Evolutionary conservation across 2,797 vertebrate species (phyloP), one percentile per base, ranked within the genome.

Genomic region (Microctenopoma lineatum): DNA sequence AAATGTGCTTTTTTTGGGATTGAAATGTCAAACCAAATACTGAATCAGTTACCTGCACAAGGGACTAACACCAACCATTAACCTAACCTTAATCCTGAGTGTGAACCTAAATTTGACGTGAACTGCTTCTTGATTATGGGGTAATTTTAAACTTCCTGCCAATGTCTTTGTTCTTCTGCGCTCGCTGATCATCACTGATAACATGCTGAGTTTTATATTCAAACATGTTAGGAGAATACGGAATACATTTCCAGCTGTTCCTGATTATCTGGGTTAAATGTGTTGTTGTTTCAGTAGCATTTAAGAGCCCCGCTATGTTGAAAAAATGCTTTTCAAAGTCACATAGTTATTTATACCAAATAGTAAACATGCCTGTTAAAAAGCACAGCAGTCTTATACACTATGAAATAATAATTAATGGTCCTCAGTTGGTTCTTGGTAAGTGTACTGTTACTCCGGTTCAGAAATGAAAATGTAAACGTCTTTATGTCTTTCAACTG

Each of bases 121-220:
- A 87, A 79, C 70, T 21, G 38, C 29, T 73, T 12, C 46, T 59
- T 29, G 15, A 26, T 48, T 62, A 48, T 53, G 4, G 34, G 29
- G 53, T 65, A 45, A 84, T 77, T 77, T 41, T 32, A 42, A 29
- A 26, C 16, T 81, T 85, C 67, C 66, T 50, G 62, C 59, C 11
- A 8, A 16, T 55, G 64, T 18, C 26, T 79, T 79, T 66, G 58
- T 77, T 81, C 32, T 69, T 62, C n/a, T 32, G 7, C 61, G 25
- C 38, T 56, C 59, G 18, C 38, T 65, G 73, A 86, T 85, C 52
- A 25, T 56, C 26, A 34, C 39, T 51, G 85, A 78, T 80, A 82
- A 61, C 44, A 26, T 18, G 14, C 52, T 4, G 13, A 68, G 53
- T 50, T 66, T 8, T 4, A 7, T 27, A 11, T 66, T 69, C 15